phyloP scores from a whole-genome alignment of 2,797 vertebrate genomes.

The Phyllotis vaccarum region DNA sequence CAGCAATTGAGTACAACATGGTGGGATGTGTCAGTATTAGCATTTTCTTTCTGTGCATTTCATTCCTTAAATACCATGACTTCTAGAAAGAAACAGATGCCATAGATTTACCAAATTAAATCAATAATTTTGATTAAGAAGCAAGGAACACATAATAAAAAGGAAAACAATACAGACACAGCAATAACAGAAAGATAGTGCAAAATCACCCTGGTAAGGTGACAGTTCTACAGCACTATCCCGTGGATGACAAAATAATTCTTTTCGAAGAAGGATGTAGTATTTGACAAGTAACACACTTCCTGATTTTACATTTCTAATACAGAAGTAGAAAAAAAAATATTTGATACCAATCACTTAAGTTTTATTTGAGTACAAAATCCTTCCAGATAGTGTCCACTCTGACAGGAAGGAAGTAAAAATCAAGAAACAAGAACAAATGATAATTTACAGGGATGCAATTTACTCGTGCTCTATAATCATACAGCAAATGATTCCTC shows the following conservation, averaged over 20 bases:
- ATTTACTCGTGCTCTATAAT: neutral
- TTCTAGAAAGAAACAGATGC: neutral
- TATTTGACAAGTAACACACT: neutral
- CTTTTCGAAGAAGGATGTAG: neutral
- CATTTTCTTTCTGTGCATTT: slow-evolving; percentile 25
- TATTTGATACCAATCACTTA: neutral
- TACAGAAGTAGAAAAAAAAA: neutral
- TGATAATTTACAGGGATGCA: neutral
- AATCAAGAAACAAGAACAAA: neutral
- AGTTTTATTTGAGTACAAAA: neutral
- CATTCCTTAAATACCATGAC: slow-evolving; percentile 11
- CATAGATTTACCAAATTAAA: neutral
- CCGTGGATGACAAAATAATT: neutral
- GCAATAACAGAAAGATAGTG: neutral
- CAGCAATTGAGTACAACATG: neutral
- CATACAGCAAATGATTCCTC: neutral
- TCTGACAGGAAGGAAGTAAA: neutral
- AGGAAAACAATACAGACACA: neutral
- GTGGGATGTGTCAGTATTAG: neutral
- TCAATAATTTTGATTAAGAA: slow-evolving; percentile 48
- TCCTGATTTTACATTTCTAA: neutral
- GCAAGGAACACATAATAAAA: neutral
- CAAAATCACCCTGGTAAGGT: neutral
- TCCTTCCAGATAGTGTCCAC: neutral
- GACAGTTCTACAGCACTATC: neutral